Base-by-base conservation (phyloP, 2,113 vertebrate species). In the Gadus chalcogrammus region DNA sequence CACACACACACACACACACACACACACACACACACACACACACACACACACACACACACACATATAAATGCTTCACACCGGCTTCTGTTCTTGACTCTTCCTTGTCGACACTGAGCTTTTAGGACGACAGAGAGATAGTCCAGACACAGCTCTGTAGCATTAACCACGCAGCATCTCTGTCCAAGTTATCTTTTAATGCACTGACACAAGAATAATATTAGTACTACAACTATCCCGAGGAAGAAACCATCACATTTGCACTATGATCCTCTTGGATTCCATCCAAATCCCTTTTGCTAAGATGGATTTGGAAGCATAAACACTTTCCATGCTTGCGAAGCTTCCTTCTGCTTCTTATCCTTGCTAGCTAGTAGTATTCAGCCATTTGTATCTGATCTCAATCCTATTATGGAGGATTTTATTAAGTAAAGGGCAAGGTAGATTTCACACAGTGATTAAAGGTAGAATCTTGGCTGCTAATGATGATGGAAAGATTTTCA, bases 191-290 rank as follows among this genome's bases (percentile, higher is more conserved):
- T 75, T 59, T 80, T 61, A 71, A 72, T 69, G 69, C 55, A 77
- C 76, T 75, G 65, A 64, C 69, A 65, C 31, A 28, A 79, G 68
- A 73, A 79, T 77, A 80, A 74, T 80, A 62, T 84, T 75, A 55
- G 72, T 79, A 68, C 24, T 75, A 69, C 58, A 60, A 22, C 28
- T 76, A 73, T 56, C 62, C 8, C 72, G 15, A 24, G 35, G 67
- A 62, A 76, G 31, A 73, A 82, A 76, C 67, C 64, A 70, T 70
- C 61, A 73, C 69, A 67, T 16, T 35, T 69, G 22, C 59, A 48
- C 18, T 31, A 9, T 24, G 42, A 11, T 68, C 64, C 58, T 72
- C 13, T 24, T n/a, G 4, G 61, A 63, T 62, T 15, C 53, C 70
- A 17, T 67, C 6, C 38, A 74, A 81, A 80, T 65, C 59, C 31